phyloP scores from a whole-genome alignment of 2,797 vertebrate genomes.

The Lerista edwardsae region DNA sequence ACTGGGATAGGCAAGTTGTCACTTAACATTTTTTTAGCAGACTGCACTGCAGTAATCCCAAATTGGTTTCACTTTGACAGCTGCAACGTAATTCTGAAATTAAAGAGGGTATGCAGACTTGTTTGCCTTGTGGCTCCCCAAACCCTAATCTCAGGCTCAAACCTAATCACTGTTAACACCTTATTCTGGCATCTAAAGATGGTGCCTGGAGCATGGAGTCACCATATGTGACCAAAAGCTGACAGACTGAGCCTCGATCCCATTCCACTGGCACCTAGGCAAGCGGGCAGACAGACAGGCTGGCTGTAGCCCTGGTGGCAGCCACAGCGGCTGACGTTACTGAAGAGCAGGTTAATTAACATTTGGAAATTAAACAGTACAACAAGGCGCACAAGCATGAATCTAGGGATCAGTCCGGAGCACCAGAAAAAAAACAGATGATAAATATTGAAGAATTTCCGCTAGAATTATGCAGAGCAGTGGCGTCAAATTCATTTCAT shows the following conservation, averaged over 20 bases:
- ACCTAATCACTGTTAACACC: conserved; percentile 25
- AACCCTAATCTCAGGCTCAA: background rate
- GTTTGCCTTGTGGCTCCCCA: background rate
- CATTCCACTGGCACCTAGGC: background rate
- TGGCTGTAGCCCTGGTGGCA: background rate
- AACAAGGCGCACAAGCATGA: conserved; percentile 3
- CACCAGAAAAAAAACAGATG: conserved; percentile 20
- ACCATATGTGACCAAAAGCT: background rate
- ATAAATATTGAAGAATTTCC: background rate
- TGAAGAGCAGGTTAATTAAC: conserved; percentile 34
- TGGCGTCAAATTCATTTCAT: background rate
- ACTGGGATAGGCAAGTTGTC: background rate
- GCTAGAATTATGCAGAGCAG: no score
- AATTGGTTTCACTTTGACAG: background rate
- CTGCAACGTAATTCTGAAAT: background rate
- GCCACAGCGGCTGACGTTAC: conserved; percentile 20
- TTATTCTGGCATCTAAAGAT: conserved; percentile 8
- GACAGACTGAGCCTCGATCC: background rate
- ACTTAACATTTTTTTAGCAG: background rate
- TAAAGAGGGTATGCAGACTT: background rate
- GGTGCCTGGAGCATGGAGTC: conserved; percentile 17
- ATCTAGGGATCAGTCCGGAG: conserved; percentile 8
- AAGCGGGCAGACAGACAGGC: conserved; percentile 17
- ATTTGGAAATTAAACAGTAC: conserved; percentile 32
- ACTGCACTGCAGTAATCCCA: background rate